Evolutionary conservation across 2,888 invertebrate genomes (phyloP), one percentile per base, ranked within the genome.

Genomic region (Patella caerulea): DNA sequence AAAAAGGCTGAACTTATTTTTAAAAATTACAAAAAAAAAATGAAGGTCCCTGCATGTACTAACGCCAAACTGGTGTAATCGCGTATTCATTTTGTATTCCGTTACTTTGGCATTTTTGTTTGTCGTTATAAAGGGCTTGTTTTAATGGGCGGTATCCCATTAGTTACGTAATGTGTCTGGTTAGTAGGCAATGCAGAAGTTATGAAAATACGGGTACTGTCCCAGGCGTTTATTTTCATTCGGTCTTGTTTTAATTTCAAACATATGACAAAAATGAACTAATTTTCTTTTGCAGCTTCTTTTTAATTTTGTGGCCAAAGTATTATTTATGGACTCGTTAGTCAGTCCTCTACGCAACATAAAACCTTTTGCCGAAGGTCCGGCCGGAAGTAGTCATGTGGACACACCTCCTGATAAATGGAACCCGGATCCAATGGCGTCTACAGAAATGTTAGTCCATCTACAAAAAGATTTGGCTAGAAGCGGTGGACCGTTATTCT

Each of bases 401-500:
- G 80, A 80, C 71, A 71, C 82, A 45, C 83, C 81, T 29, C 82
- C 80, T 74, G 82, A 81, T 69, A 83, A 82, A 72, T 83, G 81
- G 79, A 80, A 81, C 59, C 83, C 84, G 74, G 84, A 84, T 65
- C 72, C 76, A 11, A 52, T 53, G 53, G 73, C 76, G 12, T 72
- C 76, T 3, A 72, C 69, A 52, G 76, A 76, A 9, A 73, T 76
- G n/a, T 72, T 76, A 52, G 53, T 65, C 53, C 76, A 59, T 14
- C 72, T 72, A 11, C 34, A 72, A 71, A 73, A 56, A 24, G 76
- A 76, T 29, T 24, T 65, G 19, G 65, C 65, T 24, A 65, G 24
- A 65, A 65, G 75, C 12, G 79, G 81, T 74, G 80, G 83, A 34
- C 83, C 85, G 70, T 72, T 87, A 75, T 84, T 84, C 11, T 84